These are phyloP conservation scores for Limenitis camilla DNA, from an alignment of 2,888 invertebrate species.

Conservation along the genomic window DNA sequence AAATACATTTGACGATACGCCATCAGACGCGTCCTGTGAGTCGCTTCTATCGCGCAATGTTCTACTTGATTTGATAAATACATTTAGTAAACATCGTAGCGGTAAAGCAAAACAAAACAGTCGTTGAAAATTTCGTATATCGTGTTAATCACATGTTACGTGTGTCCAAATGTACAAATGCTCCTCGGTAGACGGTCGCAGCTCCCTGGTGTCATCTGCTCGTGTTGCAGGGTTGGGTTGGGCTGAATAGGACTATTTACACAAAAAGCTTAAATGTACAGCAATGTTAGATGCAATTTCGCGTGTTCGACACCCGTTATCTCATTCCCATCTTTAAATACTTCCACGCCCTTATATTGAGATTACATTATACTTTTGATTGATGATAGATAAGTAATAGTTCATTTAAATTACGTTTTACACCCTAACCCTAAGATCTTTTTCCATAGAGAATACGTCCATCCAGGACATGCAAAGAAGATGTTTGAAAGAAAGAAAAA, in stretches of 20 bases:
- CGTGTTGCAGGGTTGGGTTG: constrained; percentile 14
- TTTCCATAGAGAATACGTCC: too few relatives aligned
- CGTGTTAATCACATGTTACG: constrained; percentile 71
- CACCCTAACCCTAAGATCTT: too few relatives aligned
- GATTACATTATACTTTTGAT: too few relatives aligned
- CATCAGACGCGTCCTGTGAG: constrained; percentile 51
- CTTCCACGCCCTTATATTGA: too few relatives aligned
- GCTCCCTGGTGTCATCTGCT: constrained; percentile 38
- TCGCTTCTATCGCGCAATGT: constrained; percentile 46
- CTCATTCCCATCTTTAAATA: too few relatives aligned
- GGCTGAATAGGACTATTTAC: constrained; percentile 62
- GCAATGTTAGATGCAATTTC: constrained; percentile 71
- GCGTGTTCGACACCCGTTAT: constrained; percentile 32
- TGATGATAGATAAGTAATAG: too few relatives aligned
- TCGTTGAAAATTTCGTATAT: constrained; percentile 58
- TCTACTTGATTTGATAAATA: constrained; percentile 51
- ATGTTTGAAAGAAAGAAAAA: too few relatives aligned
- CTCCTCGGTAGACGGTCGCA: constrained; percentile 41
- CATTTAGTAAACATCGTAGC: constrained; percentile 72
- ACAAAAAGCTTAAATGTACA: constrained; percentile 73
- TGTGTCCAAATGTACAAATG: constrained; percentile 43
- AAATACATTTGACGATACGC: constrained; percentile 68
- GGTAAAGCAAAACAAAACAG: constrained; percentile 73
- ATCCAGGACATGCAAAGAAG: too few relatives aligned
- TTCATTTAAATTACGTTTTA: too few relatives aligned